phyloP scores from a whole-genome alignment of 2,888 invertebrate species.

The Tiphia femorata region DNA sequence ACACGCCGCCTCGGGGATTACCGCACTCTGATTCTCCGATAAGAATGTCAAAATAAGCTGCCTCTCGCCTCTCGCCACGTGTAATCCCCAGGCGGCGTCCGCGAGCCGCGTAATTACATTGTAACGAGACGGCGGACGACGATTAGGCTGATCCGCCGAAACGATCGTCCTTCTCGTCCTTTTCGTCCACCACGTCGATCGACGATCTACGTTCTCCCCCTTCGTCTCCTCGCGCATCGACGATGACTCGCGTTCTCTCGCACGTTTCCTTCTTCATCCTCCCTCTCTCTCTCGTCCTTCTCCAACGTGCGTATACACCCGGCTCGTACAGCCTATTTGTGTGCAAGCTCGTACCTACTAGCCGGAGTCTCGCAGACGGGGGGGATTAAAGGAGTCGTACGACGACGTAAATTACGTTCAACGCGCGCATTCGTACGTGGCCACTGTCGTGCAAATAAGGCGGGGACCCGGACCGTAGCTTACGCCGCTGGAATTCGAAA shows the following conservation, averaged over 20 bases:
- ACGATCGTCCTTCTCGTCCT: conserved; percentile 21
- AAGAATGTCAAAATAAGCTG: conserved; percentile 68
- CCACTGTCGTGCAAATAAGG: conserved; percentile 42
- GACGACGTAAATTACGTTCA: conserved; percentile 39
- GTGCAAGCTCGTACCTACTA: neutral
- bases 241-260: conserved; percentile 24
- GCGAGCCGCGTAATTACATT: conserved; percentile 65
- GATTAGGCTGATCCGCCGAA: conserved; percentile 30
- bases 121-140: conserved; percentile 51
- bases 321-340: too few relatives aligned
- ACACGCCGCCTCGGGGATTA: conserved; percentile 65
- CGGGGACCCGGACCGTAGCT: conserved; percentile 19
- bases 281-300: neutral
- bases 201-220: conserved; percentile 15
- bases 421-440: conserved; percentile 27
- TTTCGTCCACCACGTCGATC: neutral
- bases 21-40: conserved; percentile 66
- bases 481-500: conserved; percentile 39
- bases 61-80: conserved; percentile 48
- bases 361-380: neutral
- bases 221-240: conserved; percentile 4
- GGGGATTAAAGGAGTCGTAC: conserved; percentile 26
- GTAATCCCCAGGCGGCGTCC: conserved; percentile 45
- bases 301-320: neutral
- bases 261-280: neutral